phyloP scores from a whole-genome alignment of 1,140 invertebrate species.

The Hylaeus volcanicus region DNA sequence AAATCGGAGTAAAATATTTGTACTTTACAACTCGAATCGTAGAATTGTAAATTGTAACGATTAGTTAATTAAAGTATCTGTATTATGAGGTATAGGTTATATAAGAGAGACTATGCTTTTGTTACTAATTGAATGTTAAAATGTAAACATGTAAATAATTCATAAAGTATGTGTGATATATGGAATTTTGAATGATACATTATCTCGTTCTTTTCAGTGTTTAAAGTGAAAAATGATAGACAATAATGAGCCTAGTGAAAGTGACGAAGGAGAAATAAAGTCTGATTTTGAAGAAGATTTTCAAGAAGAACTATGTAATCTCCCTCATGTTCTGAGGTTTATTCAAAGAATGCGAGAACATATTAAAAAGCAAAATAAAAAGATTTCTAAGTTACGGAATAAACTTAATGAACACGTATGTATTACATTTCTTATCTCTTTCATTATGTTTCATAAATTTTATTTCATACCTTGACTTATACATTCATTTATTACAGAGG shows the following conservation, averaged over 20 bases:
- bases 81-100: not conserved
- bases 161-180: not conserved
- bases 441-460: not conserved
- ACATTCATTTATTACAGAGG: constrained; percentile 58
- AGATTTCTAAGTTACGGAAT: constrained; percentile 68
- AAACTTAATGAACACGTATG: constrained; percentile 68
- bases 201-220: not conserved
- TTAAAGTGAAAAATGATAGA: constrained; percentile 25
- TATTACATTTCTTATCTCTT: not conserved
- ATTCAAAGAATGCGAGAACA: constrained; percentile 67
- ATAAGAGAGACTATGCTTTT: not conserved
- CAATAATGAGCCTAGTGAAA: constrained; percentile 35
- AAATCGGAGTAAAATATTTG: not conserved
- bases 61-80: not conserved
- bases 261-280: constrained; percentile 60
- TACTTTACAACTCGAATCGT: not conserved
- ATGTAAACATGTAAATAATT: not conserved
- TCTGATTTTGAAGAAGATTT: constrained; percentile 62
- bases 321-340: constrained; percentile 70
- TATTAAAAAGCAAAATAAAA: constrained; percentile 67
- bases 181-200: not conserved
- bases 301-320: constrained; percentile 64
- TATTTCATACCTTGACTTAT: constrained; percentile 19
- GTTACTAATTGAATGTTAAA: not conserved
- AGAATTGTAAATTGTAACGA: not conserved